Conservation (phyloP, 2,797 vertebrate genomes). For the Muscicapa comitata region DNA sequence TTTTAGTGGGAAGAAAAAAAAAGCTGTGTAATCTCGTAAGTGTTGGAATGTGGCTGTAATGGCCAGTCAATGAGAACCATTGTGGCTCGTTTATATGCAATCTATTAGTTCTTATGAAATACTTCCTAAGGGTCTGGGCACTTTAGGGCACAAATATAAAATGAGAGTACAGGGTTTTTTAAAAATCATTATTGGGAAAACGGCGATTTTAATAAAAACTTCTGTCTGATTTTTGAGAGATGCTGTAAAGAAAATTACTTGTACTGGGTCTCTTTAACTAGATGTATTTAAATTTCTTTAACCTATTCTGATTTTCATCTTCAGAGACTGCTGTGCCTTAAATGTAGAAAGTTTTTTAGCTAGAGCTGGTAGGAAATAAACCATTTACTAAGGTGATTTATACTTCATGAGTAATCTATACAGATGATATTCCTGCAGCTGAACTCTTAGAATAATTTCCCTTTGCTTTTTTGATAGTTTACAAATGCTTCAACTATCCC, state of each 20-base stretch:
- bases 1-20: neutral
- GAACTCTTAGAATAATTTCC: neutral
- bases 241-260: neutral
- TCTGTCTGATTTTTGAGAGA: neutral
- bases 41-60: neutral
- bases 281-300: neutral
- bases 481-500: neutral
- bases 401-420: neutral
- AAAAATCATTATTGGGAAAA: neutral
- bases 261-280: neutral
- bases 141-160: neutral
- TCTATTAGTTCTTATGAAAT: neutral
- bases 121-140: neutral
- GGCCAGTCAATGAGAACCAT: neutral
- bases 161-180: neutral
- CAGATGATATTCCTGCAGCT: neutral
- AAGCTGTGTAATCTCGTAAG: neutral
- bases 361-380: neutral
- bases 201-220: neutral
- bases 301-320: neutral
- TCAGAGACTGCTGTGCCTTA: neutral
- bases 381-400: neutral
- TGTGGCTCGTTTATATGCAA: neutral
- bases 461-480: neutral
- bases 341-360: neutral